These are phyloP conservation scores for Silurus meridionalis DNA, from an alignment of 2,113 vertebrate species.

Conservation along the genomic window DNA sequence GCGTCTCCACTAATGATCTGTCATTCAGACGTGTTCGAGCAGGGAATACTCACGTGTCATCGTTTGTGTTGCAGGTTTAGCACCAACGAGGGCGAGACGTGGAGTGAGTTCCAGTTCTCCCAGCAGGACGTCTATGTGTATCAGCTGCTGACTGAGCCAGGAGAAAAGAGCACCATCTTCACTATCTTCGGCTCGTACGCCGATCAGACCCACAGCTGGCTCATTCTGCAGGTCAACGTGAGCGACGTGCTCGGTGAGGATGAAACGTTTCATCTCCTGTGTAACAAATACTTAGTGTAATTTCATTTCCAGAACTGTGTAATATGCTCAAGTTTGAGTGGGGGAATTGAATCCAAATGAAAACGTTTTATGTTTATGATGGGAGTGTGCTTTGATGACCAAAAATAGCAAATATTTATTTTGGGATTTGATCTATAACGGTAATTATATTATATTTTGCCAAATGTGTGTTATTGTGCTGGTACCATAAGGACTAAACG, in stretches of 20 bases:
- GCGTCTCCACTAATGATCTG: not conserved
- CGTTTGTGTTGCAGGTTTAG: conserved; percentile 78
- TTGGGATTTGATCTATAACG: too few relatives aligned
- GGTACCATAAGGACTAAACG: too few relatives aligned
- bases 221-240: conserved; percentile 96
- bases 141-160: conserved; percentile 91
- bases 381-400: too few relatives aligned
- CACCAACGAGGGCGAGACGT: conserved; percentile 95
- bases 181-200: conserved; percentile 96
- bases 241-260: conserved; percentile 85
- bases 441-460: too few relatives aligned
- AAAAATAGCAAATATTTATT: too few relatives aligned
- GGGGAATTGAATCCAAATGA: too few relatives aligned
- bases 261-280: not conserved
- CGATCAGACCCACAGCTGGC: conserved; percentile 92
- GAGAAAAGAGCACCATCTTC: conserved; percentile 95
- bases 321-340: too few relatives aligned
- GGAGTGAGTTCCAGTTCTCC: conserved; percentile 86
- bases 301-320: too few relatives aligned
- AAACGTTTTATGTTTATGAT: too few relatives aligned
- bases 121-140: conserved; percentile 87
- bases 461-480: not conserved
- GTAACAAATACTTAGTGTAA: too few relatives aligned
- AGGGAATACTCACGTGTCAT: not conserved
- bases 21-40: not conserved